Conservation (phyloP, 2,113 vertebrate species). For the Poeciliopsis occidentalis region DNA sequence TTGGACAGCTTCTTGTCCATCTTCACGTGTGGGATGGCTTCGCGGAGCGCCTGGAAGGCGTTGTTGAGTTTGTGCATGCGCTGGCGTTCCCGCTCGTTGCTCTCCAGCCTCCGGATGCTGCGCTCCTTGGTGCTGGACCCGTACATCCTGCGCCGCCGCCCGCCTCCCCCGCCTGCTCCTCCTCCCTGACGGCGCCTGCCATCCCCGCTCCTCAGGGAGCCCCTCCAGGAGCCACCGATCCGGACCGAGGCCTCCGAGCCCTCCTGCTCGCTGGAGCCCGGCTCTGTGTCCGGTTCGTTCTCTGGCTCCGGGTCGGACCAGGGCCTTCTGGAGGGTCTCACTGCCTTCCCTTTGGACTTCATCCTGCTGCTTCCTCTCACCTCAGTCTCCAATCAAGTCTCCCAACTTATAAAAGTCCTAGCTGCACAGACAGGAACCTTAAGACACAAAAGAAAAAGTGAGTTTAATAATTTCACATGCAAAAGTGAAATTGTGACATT, state of each 20-base stretch:
- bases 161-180: conserved; percentile 33
- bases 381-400: conserved; percentile 7
- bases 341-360: conserved; percentile 91
- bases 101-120: conserved; percentile 90
- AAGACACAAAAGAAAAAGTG: background rate
- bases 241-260: conserved; percentile 80
- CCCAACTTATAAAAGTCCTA: conserved; percentile 38
- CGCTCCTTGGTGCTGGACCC: conserved; percentile 81
- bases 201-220: conserved; percentile 54
- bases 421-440: background rate
- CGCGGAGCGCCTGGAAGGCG: conserved; percentile 93
- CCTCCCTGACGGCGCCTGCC: conserved; percentile 39
- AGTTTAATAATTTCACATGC: background rate
- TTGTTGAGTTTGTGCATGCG: conserved; percentile 99
- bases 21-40: conserved; percentile 94
- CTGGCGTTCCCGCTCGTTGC: conserved; percentile 95
- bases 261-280: conserved; percentile 80
- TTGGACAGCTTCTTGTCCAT: conserved; percentile 97
- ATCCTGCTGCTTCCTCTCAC: conserved; percentile 72
- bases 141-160: conserved; percentile 61
- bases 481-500: background rate
- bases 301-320: conserved; percentile 73
- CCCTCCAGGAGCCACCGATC: conserved; percentile 72
- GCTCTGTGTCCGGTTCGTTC: conserved; percentile 72
- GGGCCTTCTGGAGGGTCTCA: conserved; percentile 75